A percentile compares a stretch with the other conserved stretches of the same genome.
phyloP scores from a whole-genome alignment of 2,797 vertebrate species.

The Lagodon rhomboides region DNA sequence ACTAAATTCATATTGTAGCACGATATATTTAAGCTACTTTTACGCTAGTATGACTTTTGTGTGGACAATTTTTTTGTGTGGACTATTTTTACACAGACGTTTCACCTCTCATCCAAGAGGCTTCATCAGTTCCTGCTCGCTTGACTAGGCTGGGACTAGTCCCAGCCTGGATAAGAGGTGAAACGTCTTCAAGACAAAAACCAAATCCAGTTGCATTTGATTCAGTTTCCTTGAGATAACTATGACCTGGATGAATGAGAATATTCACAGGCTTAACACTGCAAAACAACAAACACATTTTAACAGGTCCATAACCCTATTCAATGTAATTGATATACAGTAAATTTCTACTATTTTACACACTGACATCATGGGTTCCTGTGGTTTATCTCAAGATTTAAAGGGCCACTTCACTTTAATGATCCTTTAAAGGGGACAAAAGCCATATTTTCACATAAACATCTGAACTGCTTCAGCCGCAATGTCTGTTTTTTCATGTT shows the following conservation, averaged over 20 bases:
- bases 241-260: no score
- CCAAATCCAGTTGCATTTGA: no score
- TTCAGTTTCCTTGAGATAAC: no score
- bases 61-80: no score
- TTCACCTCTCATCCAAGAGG: no score
- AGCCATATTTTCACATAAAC: constrained; percentile 44
- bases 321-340: neutral
- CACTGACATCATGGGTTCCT: constrained; percentile 23
- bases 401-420: constrained; percentile 46
- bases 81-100: no score
- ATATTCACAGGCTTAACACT: no score
- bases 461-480: constrained; percentile 44
- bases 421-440: constrained; percentile 48
- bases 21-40: neutral
- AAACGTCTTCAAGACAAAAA: no score
- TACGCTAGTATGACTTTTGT: no score
- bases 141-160: no score
- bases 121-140: no score
- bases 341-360: constrained; percentile 24
- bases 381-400: constrained; percentile 31
- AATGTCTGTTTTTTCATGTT: constrained; percentile 42
- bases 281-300: neutral
- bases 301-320: neutral
- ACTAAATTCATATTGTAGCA: neutral
- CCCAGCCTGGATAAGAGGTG: no score